Base-by-base conservation (phyloP, 2,113 vertebrate species). In the Xiphophorus couchianus region DNA sequence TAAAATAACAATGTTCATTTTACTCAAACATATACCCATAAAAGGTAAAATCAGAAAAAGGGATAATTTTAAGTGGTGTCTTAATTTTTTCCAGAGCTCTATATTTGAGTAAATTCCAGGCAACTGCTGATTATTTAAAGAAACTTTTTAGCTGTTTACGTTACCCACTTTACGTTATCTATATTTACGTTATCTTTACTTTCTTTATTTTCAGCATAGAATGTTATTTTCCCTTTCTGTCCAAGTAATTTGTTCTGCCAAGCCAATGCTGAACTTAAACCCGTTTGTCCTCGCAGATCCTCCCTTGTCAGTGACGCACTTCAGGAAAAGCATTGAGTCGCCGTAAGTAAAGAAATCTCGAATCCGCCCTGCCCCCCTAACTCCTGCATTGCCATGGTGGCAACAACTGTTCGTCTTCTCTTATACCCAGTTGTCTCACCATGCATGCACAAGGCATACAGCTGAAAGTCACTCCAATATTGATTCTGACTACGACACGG, bases 311-410 rank as follows among this genome's bases (percentile, higher is more conserved):
- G 98, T 99, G 92, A 99, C 98, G 80, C 98, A 99, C 95, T 98
- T 96, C 95, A 96, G 98, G 94, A 99, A 99, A 95, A 99, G 98
- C 93, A 94, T 99, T 71, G 98, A 99, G 91, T 98, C 98, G 91
- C 97, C 97, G 98, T 99, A 97, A 99, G 98, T 99, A 86, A 82
- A 77, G 67, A 73, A 81, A 44, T 15, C 17, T 61, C 64, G 35
- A 66, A 78, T 76, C 37, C 33, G 42, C 69, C 42, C 62, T 74
- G 66, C 73, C 73, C 28, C 42, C 69, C 35, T 2, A 77, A 68
- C 74, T 69, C 82, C 79, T 75, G 77, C 88, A 37, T 37, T 37
- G 35, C 75, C 66, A 82, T 85, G 71, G 83, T 31, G 69, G 78
- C 68, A 58, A 62, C 81, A 61, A 29, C 74, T 85, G 68, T 85